Evolutionary conservation across 2,797 vertebrate genomes (phyloP).

Genomic region (Pachyuromys duprasi): DNA sequence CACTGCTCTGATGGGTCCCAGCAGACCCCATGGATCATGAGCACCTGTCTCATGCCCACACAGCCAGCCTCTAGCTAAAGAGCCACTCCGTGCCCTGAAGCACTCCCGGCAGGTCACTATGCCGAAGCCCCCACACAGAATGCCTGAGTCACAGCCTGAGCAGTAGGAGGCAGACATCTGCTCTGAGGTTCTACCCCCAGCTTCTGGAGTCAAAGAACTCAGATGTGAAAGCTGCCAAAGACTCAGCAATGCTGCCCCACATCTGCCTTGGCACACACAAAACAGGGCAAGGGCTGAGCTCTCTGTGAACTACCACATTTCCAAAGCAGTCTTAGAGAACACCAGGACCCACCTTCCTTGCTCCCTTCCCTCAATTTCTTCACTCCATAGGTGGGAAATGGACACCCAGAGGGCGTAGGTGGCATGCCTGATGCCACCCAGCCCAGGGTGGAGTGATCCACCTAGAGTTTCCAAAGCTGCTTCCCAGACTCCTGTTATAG

Average conservation of each 20-base stretch:
- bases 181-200: rapidly evolving
- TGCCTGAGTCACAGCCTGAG: background rate
- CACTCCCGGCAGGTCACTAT: background rate
- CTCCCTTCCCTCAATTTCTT: background rate
- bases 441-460: background rate
- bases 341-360: background rate
- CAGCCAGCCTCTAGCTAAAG: background rate
- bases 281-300: background rate
- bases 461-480: background rate
- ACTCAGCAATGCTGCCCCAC: background rate
- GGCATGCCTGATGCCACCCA: background rate
- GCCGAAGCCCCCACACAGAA: background rate
- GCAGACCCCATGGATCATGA: background rate
- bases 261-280: background rate
- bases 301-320: background rate
- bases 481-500: background rate
- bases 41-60: background rate
- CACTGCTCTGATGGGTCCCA: background rate
- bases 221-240: background rate
- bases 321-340: background rate
- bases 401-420: background rate
- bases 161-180: background rate
- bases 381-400: background rate
- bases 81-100: background rate
- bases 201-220: background rate